Conservation (phyloP, 2,113 vertebrate genomes). For the Forbesichthys agassizii region DNA sequence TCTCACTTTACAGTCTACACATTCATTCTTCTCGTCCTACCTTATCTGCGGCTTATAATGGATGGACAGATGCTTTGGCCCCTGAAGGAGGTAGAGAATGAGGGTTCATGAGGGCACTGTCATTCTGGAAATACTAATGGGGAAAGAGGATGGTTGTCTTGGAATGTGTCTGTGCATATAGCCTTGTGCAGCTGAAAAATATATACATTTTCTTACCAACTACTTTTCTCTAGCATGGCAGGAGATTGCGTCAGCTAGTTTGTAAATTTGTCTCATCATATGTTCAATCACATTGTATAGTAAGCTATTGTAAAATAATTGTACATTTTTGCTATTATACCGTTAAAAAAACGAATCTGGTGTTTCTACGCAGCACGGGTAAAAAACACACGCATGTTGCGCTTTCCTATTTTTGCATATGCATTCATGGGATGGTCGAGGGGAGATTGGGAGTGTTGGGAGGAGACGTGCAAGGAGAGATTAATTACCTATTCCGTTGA, state of each 20-base stretch:
- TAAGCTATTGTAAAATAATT: not conserved
- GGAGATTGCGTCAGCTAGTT: constrained; percentile 25
- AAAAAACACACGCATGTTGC: no score
- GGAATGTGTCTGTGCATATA: constrained; percentile 44
- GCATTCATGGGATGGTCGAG: no score
- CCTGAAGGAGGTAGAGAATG: constrained; percentile 38
- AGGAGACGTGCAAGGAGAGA: no score
- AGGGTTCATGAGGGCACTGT: constrained; percentile 23
- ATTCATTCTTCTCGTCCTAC: not conserved
- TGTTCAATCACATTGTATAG: not conserved
- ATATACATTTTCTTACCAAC: constrained; percentile 17
- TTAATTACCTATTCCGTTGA: no score
- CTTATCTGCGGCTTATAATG: constrained; percentile 28
- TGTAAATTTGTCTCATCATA: constrained; percentile 10
- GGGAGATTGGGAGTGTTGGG: no score
- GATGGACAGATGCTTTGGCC: constrained; percentile 44
- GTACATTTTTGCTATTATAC: no score
- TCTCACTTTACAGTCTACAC: not conserved
- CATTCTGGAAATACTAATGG: constrained; percentile 14
- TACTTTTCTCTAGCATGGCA: constrained; percentile 4
- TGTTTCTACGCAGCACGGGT: no score
- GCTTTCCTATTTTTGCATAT: no score
- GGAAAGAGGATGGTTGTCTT: constrained; percentile 21
- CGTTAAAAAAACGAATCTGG: no score
- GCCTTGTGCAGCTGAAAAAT: constrained; percentile 44